phyloP scores from a whole-genome alignment of 2,113 vertebrate genomes.

The Anguilla japonica region DNA sequence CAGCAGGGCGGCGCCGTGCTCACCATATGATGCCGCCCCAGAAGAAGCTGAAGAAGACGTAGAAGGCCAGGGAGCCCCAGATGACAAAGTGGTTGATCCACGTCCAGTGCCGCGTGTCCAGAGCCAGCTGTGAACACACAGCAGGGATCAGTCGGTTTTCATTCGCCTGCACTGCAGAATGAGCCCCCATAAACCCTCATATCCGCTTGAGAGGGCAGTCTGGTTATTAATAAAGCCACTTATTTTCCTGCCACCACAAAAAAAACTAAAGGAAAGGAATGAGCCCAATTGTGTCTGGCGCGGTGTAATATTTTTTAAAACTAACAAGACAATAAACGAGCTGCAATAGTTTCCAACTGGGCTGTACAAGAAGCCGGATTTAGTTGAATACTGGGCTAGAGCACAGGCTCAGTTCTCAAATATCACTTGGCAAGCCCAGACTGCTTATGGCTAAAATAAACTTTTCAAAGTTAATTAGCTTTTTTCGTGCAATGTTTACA shows the following conservation, averaged over 20 bases:
- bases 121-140: conserved; percentile 76
- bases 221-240: too few relatives aligned
- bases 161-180: background rate
- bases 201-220: too few relatives aligned
- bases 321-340: too few relatives aligned
- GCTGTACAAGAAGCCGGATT: too few relatives aligned
- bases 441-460: too few relatives aligned
- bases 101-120: conserved; percentile 96
- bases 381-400: background rate
- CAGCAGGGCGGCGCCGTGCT: conserved; percentile 47
- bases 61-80: conserved; percentile 96
- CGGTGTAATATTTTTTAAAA: too few relatives aligned
- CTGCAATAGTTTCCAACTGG: too few relatives aligned
- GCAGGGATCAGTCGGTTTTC: background rate
- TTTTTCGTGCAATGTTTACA: background rate
- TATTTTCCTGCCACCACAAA: too few relatives aligned
- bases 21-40: conserved; percentile 98
- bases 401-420: background rate
- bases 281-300: too few relatives aligned
- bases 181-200: background rate
- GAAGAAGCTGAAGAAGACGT: conserved; percentile 97
- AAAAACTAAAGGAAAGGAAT: too few relatives aligned
- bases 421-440: background rate
- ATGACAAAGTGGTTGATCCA: conserved; percentile 99
- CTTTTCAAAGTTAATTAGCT: too few relatives aligned